Conservation (phyloP, 1,140 invertebrate species). For the Bactericera cockerelli region DNA sequence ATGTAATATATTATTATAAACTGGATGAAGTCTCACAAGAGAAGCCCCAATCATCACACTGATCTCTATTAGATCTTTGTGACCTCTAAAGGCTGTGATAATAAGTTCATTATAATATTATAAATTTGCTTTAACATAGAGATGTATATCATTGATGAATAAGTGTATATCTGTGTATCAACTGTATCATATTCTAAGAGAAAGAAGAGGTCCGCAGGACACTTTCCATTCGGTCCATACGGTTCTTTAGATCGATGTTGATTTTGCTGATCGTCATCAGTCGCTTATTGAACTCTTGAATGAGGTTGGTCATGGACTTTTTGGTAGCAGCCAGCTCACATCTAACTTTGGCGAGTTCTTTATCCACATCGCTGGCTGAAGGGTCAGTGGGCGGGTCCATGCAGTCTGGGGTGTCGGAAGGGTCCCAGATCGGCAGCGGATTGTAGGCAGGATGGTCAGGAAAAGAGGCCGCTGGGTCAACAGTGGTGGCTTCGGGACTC, state of each 20-base stretch:
- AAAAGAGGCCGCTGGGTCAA: background rate
- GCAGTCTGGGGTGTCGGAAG: background rate
- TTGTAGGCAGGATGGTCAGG: background rate
- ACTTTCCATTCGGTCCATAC: background rate
- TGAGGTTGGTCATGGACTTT: background rate
- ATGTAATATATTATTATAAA: too few relatives aligned
- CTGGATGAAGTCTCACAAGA: too few relatives aligned
- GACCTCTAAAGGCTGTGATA: too few relatives aligned
- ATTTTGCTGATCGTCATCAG: background rate
- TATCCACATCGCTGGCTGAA: background rate
- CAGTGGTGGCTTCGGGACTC: background rate
- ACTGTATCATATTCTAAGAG: too few relatives aligned
- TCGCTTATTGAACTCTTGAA: conserved; percentile 3
- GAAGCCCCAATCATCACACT: too few relatives aligned
- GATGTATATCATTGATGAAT: too few relatives aligned
- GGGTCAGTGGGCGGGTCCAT: background rate
- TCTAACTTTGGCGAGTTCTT: background rate
- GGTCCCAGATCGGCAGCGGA: background rate
- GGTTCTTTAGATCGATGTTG: background rate
- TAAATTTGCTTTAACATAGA: too few relatives aligned
- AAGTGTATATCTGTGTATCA: too few relatives aligned
- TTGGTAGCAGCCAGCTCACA: background rate
- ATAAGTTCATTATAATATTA: too few relatives aligned
- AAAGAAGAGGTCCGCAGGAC: too few relatives aligned
- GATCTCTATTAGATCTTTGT: too few relatives aligned